A percentile compares a stretch with the other conserved stretches of the same genome.
These are phyloP conservation scores for Petrocephalus zakoni DNA, from an alignment of 2,113 vertebrate species.

Conservation along the genomic window DNA sequence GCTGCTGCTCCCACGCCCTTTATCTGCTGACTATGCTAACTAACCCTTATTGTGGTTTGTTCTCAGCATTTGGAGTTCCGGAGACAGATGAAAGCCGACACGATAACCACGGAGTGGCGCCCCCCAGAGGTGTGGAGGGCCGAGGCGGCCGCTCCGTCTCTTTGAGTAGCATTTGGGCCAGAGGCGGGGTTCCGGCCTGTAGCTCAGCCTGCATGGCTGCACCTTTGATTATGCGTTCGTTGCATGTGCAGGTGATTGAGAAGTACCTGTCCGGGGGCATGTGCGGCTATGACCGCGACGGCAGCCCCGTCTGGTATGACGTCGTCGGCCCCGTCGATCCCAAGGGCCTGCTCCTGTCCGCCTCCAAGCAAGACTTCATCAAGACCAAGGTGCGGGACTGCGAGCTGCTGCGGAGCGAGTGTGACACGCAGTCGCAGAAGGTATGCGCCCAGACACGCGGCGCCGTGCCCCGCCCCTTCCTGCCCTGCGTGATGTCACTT, in stretches of 20 bases:
- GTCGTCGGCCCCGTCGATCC: constrained; percentile 84
- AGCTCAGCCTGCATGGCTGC: neutral
- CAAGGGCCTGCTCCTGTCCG: constrained; percentile 85
- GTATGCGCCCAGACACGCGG: constrained; percentile 40
- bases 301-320: constrained; percentile 84
- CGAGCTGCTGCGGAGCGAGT: constrained; percentile 71
- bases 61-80: constrained; percentile 82
- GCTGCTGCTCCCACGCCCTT: neutral
- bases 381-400: constrained; percentile 90
- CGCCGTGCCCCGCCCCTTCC: no score
- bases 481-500: neutral
- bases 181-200: neutral
- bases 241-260: constrained; percentile 68
- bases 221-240: neutral
- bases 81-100: constrained; percentile 75
- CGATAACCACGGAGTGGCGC: constrained; percentile 69
- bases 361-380: constrained; percentile 89
- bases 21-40: neutral
- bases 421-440: constrained; percentile 65
- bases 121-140: constrained; percentile 77
- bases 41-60: neutral
- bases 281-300: constrained; percentile 83
- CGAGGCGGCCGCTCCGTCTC: neutral
- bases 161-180: neutral
- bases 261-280: constrained; percentile 82